phyloP scores from a whole-genome alignment of 2,113 vertebrate species.

The Bubo bubo region DNA sequence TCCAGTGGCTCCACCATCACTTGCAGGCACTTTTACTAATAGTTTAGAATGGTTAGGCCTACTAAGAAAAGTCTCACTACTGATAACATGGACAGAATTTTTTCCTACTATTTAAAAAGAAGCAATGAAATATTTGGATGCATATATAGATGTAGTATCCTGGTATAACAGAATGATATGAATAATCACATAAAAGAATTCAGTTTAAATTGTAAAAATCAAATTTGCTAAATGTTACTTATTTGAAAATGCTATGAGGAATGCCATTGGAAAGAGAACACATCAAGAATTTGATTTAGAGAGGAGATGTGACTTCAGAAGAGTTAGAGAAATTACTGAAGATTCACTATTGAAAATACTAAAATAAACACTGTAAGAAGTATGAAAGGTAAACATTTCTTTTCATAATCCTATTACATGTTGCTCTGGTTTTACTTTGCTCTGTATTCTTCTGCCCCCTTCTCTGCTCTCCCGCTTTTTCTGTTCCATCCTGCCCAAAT shows the following conservation, averaged over 20 bases:
- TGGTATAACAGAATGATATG: not conserved
- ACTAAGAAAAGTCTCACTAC: not conserved
- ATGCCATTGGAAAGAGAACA: not conserved
- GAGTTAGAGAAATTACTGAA: not conserved
- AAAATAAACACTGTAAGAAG: not conserved
- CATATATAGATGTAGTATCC: not conserved
- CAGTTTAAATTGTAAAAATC: not conserved
- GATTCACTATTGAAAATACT: not conserved
- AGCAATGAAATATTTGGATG: not conserved
- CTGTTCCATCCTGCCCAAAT: not conserved
- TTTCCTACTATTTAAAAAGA: not conserved
- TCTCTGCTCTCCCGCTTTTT: not conserved
- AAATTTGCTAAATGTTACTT: not conserved
- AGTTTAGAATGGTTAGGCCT: not conserved
- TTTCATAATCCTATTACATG: not conserved
- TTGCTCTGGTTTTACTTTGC: not conserved
- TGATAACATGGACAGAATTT: not conserved
- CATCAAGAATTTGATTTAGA: not conserved
- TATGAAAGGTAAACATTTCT: not conserved
- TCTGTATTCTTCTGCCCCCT: not conserved
- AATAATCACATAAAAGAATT: not conserved
- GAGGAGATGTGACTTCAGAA: not conserved
- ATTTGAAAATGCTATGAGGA: not conserved
- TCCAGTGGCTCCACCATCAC: not conserved
- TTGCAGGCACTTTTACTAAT: not conserved